phyloP scores from a whole-genome alignment of 1,140 invertebrate genomes.

The Adelges cooleyi region DNA sequence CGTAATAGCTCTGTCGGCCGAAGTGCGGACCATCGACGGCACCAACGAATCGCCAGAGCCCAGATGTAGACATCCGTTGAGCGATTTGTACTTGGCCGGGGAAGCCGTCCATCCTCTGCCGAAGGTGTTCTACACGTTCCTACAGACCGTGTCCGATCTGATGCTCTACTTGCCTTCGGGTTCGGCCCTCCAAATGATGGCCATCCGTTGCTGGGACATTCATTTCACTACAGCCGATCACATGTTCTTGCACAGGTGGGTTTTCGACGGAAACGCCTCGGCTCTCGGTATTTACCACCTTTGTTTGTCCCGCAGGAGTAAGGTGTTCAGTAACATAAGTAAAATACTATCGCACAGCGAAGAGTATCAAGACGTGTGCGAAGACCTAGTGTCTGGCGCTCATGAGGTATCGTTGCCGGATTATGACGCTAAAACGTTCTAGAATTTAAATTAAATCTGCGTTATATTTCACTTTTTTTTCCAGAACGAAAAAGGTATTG shows the following conservation, averaged over 20 bases:
- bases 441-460: background rate
- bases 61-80: constrained; percentile 64
- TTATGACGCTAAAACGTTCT: too few species aligned
- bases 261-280: background rate
- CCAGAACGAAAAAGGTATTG: constrained; percentile 46
- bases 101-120: constrained; percentile 67
- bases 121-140: constrained; percentile 69
- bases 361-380: constrained; percentile 57
- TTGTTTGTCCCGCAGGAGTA: constrained; percentile 45
- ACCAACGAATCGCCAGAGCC: constrained; percentile 3
- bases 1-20: constrained; percentile 43
- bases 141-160: constrained; percentile 84
- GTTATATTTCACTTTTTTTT: constrained; percentile 29
- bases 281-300: background rate
- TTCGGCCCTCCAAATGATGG: constrained; percentile 79
- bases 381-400: constrained; percentile 44
- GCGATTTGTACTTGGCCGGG: constrained; percentile 66
- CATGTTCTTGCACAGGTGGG: constrained; percentile 77
- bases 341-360: constrained; percentile 78
- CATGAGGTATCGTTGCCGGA: too few species aligned
- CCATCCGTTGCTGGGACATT: constrained; percentile 85
- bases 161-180: constrained; percentile 81
- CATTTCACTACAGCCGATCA: constrained; percentile 80
- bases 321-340: constrained; percentile 93
- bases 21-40: constrained; percentile 36